Evolutionary conservation across 2,797 vertebrate species (phyloP).

Genomic region (Okamejei kenojei): DNA sequence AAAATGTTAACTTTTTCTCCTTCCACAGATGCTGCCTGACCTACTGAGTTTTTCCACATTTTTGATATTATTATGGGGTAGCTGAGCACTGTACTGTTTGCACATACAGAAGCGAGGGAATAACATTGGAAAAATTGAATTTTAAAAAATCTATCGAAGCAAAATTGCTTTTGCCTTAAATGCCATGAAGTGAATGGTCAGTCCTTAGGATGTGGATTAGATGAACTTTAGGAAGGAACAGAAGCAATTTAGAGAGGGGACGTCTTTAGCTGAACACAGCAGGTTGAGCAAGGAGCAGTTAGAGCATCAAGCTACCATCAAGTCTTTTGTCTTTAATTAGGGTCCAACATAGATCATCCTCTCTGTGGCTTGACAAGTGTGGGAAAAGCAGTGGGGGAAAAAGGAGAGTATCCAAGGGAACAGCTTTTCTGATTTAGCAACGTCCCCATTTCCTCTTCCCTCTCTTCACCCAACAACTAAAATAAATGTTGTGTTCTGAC

Average conservation of each 20-base stretch:
- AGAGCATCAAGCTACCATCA: neutral
- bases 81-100: neutral
- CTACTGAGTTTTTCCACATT: too few species aligned
- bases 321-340: conserved; percentile 33
- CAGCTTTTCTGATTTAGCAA: neutral
- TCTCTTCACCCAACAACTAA: neutral
- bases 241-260: neutral
- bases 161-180: neutral
- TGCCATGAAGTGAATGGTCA: neutral
- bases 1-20: too few species aligned
- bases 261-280: neutral
- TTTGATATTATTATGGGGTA: too few species aligned
- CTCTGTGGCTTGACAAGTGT: conserved; percentile 23
- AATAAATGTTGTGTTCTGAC: conserved; percentile 43
- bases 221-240: neutral
- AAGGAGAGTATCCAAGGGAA: neutral
- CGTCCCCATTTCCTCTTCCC: neutral
- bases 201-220: neutral
- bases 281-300: conserved; percentile 10
- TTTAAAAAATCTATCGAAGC: neutral
- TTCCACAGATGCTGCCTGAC: too few species aligned
- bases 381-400: conserved; percentile 20
- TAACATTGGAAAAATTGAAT: neutral
- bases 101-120: neutral
- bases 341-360: conserved; percentile 3